phyloP scores from a whole-genome alignment of 2,888 invertebrate genomes.

The Sesia apiformis region DNA sequence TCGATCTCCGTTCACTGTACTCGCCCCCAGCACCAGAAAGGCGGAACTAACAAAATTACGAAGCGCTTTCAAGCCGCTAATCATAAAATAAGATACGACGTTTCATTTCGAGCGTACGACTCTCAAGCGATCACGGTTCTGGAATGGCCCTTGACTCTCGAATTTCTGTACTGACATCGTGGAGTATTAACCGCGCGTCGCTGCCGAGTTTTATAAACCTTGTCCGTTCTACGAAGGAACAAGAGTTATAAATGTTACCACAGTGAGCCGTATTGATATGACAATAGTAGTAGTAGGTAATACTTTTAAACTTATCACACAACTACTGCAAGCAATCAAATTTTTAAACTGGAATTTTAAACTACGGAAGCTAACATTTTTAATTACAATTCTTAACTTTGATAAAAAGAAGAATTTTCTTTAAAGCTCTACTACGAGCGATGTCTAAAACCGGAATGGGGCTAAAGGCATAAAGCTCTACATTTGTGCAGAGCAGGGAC shows the following conservation, averaged over 20 bases:
- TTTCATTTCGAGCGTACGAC: slow-evolving; percentile 73
- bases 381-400: neutral
- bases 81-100: slow-evolving; percentile 76
- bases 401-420: neutral
- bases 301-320: neutral
- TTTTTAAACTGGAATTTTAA: neutral
- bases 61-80: slow-evolving; percentile 75
- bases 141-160: slow-evolving; percentile 73
- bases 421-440: neutral
- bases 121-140: slow-evolving; percentile 70
- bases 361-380: neutral
- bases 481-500: slow-evolving; percentile 13
- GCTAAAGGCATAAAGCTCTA: slow-evolving; percentile 26
- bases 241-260: slow-evolving; percentile 36
- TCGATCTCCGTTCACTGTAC: slow-evolving; percentile 70
- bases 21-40: slow-evolving; percentile 75
- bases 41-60: slow-evolving; percentile 76
- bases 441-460: slow-evolving; percentile 15
- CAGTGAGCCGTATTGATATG: slow-evolving; percentile 15
- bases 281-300: neutral
- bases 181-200: slow-evolving; percentile 55
- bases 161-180: slow-evolving; percentile 67
- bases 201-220: slow-evolving; percentile 42
- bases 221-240: slow-evolving; percentile 17
- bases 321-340: neutral